phyloP scores from a whole-genome alignment of 2,888 invertebrate species.

The Drosophila stalkeri region DNA sequence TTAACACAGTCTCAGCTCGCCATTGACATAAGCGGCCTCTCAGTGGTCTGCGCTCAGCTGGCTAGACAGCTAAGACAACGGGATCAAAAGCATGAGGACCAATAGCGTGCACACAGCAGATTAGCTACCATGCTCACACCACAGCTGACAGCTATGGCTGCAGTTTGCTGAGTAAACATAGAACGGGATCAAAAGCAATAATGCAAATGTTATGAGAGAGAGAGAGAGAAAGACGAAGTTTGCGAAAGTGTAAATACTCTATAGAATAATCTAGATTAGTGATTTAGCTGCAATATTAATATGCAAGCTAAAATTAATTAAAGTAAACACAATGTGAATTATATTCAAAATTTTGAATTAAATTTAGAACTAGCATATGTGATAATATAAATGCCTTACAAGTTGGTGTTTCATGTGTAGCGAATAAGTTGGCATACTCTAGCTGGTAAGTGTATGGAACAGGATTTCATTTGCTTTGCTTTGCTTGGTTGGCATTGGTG shows the following conservation, averaged over 20 bases:
- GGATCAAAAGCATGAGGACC: slow-evolving; percentile 10
- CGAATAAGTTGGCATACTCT: neutral
- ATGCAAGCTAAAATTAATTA: neutral
- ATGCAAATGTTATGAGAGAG: neutral
- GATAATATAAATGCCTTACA: no score
- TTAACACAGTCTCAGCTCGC: neutral
- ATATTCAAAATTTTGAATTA: no score
- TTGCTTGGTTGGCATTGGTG: slow-evolving; percentile 45
- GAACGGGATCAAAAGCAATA: slow-evolving; percentile 7
- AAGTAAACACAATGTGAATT: no score
- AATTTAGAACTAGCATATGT: neutral
- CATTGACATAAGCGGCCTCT: neutral
- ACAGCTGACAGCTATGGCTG: neutral
- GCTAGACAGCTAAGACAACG: slow-evolving; percentile 12
- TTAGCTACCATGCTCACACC: slow-evolving; percentile 1
- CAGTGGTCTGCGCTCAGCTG: neutral
- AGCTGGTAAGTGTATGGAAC: slow-evolving; percentile 13
- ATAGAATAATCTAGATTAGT: neutral
- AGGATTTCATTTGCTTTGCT: slow-evolving; percentile 71
- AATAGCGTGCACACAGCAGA: neutral
- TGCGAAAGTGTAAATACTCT: slow-evolving; percentile 2
- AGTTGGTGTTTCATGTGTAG: neutral
- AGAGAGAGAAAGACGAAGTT: no score
- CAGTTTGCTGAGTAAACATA: neutral
- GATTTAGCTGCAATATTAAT: neutral